Percentiles rank a stretch among this genome's conserved stretches.
Evolutionary conservation across 1,140 invertebrate genomes (phyloP).

Genomic region (Macrobrachium rosenbergii): DNA sequence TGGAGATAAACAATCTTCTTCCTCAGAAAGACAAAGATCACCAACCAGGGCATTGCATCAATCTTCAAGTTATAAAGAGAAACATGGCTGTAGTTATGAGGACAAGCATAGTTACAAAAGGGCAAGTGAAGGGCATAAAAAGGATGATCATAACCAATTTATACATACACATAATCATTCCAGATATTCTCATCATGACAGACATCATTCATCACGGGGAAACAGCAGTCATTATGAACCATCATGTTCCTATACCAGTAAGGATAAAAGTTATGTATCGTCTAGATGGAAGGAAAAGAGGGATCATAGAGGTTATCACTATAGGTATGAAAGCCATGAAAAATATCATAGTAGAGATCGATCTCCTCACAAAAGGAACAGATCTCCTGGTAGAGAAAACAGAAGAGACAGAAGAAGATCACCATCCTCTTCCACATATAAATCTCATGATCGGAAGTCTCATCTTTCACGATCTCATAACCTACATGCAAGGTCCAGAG

Average conservation of each 20-base stretch:
- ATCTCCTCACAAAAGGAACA: neutral
- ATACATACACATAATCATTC: too few species aligned
- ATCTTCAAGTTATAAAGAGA: neutral
- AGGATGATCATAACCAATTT: neutral
- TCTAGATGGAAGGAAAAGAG: slow-evolving; percentile 2
- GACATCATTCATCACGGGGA: too few species aligned
- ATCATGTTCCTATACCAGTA: too few species aligned
- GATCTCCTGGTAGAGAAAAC: neutral
- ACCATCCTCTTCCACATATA: neutral
- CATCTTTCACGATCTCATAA: too few species aligned
- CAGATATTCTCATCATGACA: too few species aligned
- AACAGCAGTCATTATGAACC: too few species aligned
- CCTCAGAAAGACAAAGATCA: neutral
- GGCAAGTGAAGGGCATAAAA: neutral
- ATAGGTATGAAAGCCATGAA: too few species aligned
- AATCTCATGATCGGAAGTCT: too few species aligned
- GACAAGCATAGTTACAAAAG: neutral
- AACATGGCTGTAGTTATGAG: neutral
- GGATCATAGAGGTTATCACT: neutral
- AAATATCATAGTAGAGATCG: neutral
- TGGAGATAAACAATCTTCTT: neutral
- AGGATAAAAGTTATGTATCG: too few species aligned
- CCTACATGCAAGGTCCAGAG: too few species aligned
- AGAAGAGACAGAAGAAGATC: neutral
- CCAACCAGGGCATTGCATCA: neutral